Evolutionary conservation across 2,888 invertebrate genomes (phyloP).

Genomic region (Crepidodera aurea): DNA sequence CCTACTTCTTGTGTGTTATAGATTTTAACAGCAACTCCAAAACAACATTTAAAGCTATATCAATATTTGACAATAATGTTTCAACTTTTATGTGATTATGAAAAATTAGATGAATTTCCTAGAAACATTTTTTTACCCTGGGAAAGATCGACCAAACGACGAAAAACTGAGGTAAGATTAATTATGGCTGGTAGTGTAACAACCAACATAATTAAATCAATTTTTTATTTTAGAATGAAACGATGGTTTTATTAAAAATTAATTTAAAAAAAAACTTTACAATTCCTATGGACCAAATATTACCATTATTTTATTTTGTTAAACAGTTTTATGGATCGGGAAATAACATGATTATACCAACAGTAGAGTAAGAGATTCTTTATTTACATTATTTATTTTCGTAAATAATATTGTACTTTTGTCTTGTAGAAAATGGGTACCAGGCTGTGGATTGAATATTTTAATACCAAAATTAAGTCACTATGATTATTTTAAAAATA

Average conservation of each 20-base stretch:
- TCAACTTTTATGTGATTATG: slow-evolving; percentile 72
- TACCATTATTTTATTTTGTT: slow-evolving; percentile 75
- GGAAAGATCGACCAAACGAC: slow-evolving; percentile 49
- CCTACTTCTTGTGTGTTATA: slow-evolving; percentile 50
- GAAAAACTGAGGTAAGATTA: slow-evolving; percentile 5
- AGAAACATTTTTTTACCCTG: slow-evolving; percentile 74
- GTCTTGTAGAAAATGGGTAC: slow-evolving; percentile 70
- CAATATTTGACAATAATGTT: slow-evolving; percentile 70
- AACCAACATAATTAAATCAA: too few species aligned
- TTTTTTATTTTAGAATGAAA: slow-evolving; percentile 64
- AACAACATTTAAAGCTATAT: slow-evolving; percentile 64
- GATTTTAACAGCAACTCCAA: slow-evolving; percentile 67
- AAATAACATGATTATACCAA: slow-evolving; percentile 71
- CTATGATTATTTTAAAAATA: slow-evolving; percentile 61
- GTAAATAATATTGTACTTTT: not conserved
- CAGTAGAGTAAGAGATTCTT: slow-evolving; percentile 72
- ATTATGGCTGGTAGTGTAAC: too few species aligned
- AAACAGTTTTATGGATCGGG: slow-evolving; percentile 70
- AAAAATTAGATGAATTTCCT: slow-evolving; percentile 69
- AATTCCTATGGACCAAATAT: slow-evolving; percentile 63
- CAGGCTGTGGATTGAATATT: slow-evolving; percentile 69
- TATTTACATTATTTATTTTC: slow-evolving; percentile 17
- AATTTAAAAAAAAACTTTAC: slow-evolving; percentile 68
- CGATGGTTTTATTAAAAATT: slow-evolving; percentile 71
- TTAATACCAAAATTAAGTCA: slow-evolving; percentile 48